These are phyloP conservation scores for Trachymyrmex cornetzi DNA, from an alignment of 1,140 invertebrate species.

Conservation along the genomic window DNA sequence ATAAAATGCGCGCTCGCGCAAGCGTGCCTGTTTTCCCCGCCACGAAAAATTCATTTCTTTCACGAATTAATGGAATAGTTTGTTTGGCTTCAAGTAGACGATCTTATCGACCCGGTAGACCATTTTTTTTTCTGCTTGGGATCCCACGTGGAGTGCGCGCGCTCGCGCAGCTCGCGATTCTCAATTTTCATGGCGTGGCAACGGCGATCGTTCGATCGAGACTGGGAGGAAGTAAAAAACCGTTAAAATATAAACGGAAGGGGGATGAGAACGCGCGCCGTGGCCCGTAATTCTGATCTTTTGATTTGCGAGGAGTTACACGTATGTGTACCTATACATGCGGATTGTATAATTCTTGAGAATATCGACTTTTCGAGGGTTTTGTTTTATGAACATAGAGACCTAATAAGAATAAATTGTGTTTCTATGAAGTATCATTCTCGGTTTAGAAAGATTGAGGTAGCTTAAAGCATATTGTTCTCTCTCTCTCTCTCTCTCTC, in stretches of 20 bases:
- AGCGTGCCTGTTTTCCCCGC: conserved; percentile 31
- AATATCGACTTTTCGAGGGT: not conserved
- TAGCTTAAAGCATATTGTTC: too few species aligned
- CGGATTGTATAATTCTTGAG: not conserved
- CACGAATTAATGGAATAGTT: conserved; percentile 78
- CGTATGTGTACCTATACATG: not conserved
- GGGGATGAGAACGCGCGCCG: conserved; percentile 23
- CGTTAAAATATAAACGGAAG: conserved; percentile 77
- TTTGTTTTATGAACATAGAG: not conserved
- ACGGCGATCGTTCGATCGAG: conserved; percentile 73
- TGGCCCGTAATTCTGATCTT: conserved; percentile 44
- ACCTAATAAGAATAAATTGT: too few species aligned
- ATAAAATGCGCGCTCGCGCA: conserved; percentile 59
- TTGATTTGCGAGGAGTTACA: conserved; percentile 1
- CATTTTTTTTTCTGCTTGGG: conserved; percentile 77
- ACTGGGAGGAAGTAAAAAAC: conserved; percentile 75
- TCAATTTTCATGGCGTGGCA: conserved; percentile 65
- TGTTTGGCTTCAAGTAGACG: conserved; percentile 76
- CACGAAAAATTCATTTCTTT: conserved; percentile 76
- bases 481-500: too few species aligned
- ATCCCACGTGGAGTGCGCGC: conserved; percentile 73
- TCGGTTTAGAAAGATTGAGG: too few species aligned
- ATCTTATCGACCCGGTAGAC: conserved; percentile 75
- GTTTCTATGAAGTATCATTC: too few species aligned
- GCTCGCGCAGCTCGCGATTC: conserved; percentile 66